Evolutionary conservation across 2,113 vertebrate species (phyloP), one percentile per base, ranked within the genome.

Genomic region (Notarius quadriscutis): DNA sequence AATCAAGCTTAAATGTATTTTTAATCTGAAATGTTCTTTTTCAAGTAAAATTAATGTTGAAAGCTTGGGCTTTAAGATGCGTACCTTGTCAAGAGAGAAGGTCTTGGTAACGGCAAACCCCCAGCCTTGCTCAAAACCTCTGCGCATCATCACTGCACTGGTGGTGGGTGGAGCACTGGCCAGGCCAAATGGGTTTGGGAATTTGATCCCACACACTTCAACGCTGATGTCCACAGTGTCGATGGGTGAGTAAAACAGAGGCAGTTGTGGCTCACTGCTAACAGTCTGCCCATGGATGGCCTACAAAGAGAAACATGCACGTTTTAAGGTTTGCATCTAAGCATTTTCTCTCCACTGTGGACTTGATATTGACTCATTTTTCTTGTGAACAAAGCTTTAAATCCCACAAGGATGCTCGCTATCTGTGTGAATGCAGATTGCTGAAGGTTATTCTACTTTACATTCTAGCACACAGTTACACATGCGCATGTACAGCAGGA

Each of bases 51-150:
- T 15, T 78, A n/a, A 15, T 51, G 48, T 7, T 53, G 30, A 30
- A 25, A 25, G n/a, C 6, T 51, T 22, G 2, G 14, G 9, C 12
- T 30, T 0, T 78, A 14, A 87, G 63, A 72, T n/a, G n/a, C 22
- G 41, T 95, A 96, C 95, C 96, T 97, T 96, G 91, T 97, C 96
- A 85, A 97, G 91, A 34, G 95, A 96, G 90, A 97, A 97, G 0
- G 96, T 97, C 93, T 97, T 97, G 84, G 96, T 97, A 86, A 97
- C 88, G 78, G 96, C 96, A 91, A 97, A 97, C 50, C 93, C 95
- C 96, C 96, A 97, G 58, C 96, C 96, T 79, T 96, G 93, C 91
- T 96, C 94, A 92, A 97, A 97, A 65, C 95, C 96, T 92, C 96
- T 94, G 89, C 95, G 94, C 84, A 97, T 97, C 96, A 97, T 97